These are phyloP conservation scores for Oscarella lobularis DNA, from an alignment of 37 sponge, comb jelly and placozoan genomes.

Conservation along the genomic window DNA sequence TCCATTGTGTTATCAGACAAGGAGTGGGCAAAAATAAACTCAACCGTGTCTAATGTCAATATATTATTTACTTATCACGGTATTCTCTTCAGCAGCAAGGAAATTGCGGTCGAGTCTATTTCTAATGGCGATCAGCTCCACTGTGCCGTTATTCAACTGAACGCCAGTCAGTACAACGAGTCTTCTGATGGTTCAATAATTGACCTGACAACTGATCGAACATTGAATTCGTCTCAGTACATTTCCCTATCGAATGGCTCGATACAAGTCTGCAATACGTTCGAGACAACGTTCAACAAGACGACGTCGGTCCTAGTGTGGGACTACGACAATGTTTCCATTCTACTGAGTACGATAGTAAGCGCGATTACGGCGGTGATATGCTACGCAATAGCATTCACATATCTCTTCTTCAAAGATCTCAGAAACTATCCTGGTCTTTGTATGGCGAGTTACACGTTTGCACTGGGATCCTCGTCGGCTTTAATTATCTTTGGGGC, in stretches of 20 bases:
- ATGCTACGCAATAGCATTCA: background rate
- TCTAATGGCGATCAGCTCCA: no score
- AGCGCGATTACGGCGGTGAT: background rate
- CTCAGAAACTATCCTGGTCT: background rate
- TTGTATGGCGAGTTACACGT: background rate
- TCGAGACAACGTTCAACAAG: background rate
- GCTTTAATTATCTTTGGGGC: background rate
- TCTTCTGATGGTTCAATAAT: no score
- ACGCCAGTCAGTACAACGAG: no score
- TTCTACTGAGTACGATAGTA: background rate
- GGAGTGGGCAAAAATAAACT: background rate
- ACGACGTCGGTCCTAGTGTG: background rate
- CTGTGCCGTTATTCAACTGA: background rate
- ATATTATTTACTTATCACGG: background rate
- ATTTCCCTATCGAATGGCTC: background rate
- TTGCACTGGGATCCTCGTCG: background rate
- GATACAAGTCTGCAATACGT: background rate
- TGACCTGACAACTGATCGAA: background rate
- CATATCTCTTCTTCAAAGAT: background rate
- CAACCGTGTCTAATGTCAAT: background rate
- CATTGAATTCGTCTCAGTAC: background rate
- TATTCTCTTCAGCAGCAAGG: background rate
- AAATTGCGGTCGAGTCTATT: no score
- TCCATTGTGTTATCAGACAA: background rate
- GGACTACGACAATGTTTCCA: background rate